Conservation (phyloP, 2,113 vertebrate species). For the Lepidothrix coronata region DNA sequence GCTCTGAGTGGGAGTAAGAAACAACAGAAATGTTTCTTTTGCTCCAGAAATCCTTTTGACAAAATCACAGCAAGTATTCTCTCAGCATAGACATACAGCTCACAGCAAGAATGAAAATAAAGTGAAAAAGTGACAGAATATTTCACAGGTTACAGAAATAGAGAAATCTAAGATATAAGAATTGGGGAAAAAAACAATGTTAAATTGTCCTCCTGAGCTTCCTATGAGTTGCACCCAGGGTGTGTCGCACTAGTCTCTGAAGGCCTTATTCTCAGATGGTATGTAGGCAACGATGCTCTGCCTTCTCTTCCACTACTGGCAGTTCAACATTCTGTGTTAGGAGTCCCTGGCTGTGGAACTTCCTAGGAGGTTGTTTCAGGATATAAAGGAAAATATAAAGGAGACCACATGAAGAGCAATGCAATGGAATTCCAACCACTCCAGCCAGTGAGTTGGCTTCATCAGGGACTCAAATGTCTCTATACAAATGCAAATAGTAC, state of each 20-base stretch:
- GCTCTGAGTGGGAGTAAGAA: not conserved
- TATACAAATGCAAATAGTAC: not conserved
- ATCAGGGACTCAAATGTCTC: not conserved
- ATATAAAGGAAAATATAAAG: not conserved
- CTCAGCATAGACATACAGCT: not conserved
- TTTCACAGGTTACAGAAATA: not conserved
- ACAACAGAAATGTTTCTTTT: conserved; percentile 7
- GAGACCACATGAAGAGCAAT: not conserved
- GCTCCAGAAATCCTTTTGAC: not conserved
- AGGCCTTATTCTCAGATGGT: not conserved
- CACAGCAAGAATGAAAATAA: not conserved
- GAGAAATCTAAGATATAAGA: not conserved
- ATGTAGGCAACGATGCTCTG: not conserved
- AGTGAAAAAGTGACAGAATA: not conserved
- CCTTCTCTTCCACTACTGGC: not conserved
- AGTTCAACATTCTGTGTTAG: not conserved
- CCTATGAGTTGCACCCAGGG: not conserved
- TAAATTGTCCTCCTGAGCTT: not conserved
- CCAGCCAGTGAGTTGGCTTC: not conserved
- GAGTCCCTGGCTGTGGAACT: not conserved
- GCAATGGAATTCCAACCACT: not conserved
- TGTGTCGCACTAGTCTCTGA: not conserved
- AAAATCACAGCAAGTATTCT: not conserved
- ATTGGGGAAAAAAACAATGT: rapidly evolving
- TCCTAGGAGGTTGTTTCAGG: not conserved